These are phyloP conservation scores for Quadroppia sp. DNA, from an alignment of 2,888 invertebrate species.

Conservation along the genomic window DNA sequence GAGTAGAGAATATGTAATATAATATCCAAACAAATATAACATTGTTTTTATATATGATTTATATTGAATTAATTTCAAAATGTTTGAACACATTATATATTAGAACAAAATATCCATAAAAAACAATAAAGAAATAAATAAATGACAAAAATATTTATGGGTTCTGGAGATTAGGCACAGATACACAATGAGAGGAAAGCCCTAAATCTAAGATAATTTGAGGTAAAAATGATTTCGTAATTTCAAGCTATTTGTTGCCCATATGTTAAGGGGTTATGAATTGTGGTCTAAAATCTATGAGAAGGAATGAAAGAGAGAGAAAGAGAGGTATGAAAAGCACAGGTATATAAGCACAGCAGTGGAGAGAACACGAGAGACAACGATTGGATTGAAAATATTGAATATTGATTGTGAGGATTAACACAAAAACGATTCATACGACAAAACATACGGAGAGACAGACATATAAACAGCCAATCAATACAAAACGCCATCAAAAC, in stretches of 20 bases:
- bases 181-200: too few relatives aligned
- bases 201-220: constrained; percentile 16
- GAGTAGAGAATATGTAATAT: too few relatives aligned
- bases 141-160: not conserved
- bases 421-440: not conserved
- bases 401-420: not conserved
- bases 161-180: too few relatives aligned
- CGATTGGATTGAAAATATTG: not conserved
- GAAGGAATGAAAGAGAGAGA: not conserved
- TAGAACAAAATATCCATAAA: not conserved
- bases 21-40: too few relatives aligned
- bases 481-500: constrained; percentile 27
- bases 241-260: too few relatives aligned
- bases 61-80: too few relatives aligned
- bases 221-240: too few relatives aligned
- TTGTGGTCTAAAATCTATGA: too few relatives aligned
- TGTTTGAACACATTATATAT: too few relatives aligned
- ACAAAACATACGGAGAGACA: not conserved
- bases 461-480: constrained; percentile 25
- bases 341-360: not conserved
- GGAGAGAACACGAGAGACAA: not conserved
- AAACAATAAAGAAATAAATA: not conserved
- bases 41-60: too few relatives aligned
- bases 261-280: too few relatives aligned
- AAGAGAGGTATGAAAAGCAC: not conserved